Percentiles rank a stretch among this genome's conserved stretches.
These are phyloP conservation scores for Tinea pellionella DNA, from an alignment of 2,888 invertebrate species.

Conservation along the genomic window DNA sequence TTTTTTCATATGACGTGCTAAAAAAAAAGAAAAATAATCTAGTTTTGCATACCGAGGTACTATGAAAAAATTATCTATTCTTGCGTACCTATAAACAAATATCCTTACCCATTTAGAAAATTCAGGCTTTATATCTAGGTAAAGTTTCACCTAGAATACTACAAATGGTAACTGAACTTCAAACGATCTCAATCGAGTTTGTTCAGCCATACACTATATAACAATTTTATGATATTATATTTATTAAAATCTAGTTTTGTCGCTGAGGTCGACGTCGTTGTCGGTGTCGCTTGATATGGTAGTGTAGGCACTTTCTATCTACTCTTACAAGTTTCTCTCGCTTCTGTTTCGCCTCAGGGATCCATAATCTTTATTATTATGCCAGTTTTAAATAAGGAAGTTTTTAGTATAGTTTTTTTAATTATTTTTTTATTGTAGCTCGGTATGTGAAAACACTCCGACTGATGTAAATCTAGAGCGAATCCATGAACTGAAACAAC, in stretches of 20 bases:
- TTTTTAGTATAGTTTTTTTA: neutral
- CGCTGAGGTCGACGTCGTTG: slow-evolving; percentile 7
- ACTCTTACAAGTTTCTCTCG: slow-evolving; percentile 24
- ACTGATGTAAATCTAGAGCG: too few species aligned
- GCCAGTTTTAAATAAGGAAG: neutral
- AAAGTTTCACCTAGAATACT: neutral
- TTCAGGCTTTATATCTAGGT: too few species aligned
- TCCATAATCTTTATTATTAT: neutral
- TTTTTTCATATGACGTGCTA: too few species aligned
- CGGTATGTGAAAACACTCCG: too few species aligned
- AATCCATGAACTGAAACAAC: too few species aligned
- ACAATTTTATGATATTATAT: slow-evolving; percentile 13
- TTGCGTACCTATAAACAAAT: too few species aligned
- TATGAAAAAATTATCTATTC: too few species aligned
- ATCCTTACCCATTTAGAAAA: too few species aligned
- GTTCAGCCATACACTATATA: neutral
- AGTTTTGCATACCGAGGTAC: too few species aligned
- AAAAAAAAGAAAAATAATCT: too few species aligned
- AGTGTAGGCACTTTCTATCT: slow-evolving; percentile 46
- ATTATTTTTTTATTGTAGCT: too few species aligned
- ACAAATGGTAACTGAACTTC: neutral
- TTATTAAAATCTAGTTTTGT: slow-evolving; percentile 12
- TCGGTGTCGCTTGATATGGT: slow-evolving; percentile 44
- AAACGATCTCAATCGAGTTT: neutral
- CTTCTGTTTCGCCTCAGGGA: slow-evolving; percentile 6